Evolutionary conservation across 2,888 invertebrate species (phyloP).

Genomic region (Oscheius sp.): DNA sequence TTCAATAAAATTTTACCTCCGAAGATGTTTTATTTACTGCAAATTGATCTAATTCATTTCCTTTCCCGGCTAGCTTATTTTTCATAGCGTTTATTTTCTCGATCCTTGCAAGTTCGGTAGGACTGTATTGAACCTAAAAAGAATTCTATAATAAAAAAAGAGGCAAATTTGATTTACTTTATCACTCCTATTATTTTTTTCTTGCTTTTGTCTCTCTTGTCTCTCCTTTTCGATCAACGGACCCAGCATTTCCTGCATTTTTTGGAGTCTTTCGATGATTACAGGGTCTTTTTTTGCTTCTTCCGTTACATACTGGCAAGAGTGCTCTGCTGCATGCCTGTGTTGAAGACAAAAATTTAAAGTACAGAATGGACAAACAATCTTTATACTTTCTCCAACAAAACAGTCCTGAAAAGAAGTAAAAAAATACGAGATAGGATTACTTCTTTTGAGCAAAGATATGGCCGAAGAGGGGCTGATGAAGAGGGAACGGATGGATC

Average conservation of each 20-base stretch:
- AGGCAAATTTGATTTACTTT: neutral
- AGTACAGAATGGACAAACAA: constrained; percentile 15
- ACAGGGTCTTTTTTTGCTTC: constrained; percentile 2
- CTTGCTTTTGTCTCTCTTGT: neutral
- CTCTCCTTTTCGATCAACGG: neutral
- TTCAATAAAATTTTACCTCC: no score
- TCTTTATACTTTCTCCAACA: constrained; percentile 1
- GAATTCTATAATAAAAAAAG: neutral
- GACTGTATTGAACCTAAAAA: no score
- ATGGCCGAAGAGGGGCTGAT: constrained; percentile 2
- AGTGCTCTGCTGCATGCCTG: constrained; percentile 2
- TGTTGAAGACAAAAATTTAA: constrained; percentile 15
- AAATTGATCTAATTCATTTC: neutral
- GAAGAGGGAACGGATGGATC: constrained; percentile 7
- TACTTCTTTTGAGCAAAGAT: constrained; percentile 6
- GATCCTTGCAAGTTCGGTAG: neutral
- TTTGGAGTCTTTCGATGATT: neutral
- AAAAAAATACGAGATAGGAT: neutral
- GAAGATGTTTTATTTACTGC: no score
- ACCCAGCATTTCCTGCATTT: constrained; percentile 1
- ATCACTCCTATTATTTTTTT: no score
- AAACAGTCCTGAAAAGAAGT: neutral
- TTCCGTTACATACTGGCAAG: neutral
- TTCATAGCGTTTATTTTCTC: neutral
- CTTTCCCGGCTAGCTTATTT: neutral